phyloP scores from a whole-genome alignment of 2,888 invertebrate genomes.

The Euzophera pinguis region DNA sequence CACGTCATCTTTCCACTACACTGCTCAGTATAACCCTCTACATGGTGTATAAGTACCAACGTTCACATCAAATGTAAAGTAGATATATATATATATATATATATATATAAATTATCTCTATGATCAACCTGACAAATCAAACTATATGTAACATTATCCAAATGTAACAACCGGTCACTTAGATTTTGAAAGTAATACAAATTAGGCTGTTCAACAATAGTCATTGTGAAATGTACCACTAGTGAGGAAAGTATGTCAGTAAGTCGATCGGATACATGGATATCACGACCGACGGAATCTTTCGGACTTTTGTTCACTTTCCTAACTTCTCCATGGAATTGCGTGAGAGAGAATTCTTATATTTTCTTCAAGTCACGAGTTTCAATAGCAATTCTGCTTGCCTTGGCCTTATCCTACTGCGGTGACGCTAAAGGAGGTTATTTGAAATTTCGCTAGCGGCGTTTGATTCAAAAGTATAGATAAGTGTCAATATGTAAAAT shows the following conservation, averaged over 20 bases:
- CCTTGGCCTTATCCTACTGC: background rate
- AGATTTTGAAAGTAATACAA: slow-evolving; percentile 10
- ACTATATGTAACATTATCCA: background rate
- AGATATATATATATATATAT: no score
- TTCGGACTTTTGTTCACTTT: slow-evolving; percentile 18
- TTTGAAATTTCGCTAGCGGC: no score
- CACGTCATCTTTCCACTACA: no score
- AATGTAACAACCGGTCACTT: slow-evolving; percentile 4
- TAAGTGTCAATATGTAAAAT: no score
- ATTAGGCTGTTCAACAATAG: slow-evolving; percentile 9
- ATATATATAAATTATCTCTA: no score
- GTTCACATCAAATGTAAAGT: no score
- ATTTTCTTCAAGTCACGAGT: background rate
- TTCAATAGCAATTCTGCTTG: background rate
- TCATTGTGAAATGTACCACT: slow-evolving; percentile 18
- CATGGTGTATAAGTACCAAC: no score
- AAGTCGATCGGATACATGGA: slow-evolving; percentile 21
- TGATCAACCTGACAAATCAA: background rate
- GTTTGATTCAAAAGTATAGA: no score
- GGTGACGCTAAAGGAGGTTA: no score
- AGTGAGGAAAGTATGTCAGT: slow-evolving; percentile 32
- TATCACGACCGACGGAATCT: slow-evolving; percentile 27
- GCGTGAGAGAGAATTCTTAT: background rate
- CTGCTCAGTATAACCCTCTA: no score
- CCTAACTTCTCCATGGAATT: background rate